A percentile compares a stretch with the other conserved stretches of the same genome.
These are phyloP conservation scores for Anastatus disparis DNA, from an alignment of 1,140 invertebrate genomes.

Conservation along the genomic window DNA sequence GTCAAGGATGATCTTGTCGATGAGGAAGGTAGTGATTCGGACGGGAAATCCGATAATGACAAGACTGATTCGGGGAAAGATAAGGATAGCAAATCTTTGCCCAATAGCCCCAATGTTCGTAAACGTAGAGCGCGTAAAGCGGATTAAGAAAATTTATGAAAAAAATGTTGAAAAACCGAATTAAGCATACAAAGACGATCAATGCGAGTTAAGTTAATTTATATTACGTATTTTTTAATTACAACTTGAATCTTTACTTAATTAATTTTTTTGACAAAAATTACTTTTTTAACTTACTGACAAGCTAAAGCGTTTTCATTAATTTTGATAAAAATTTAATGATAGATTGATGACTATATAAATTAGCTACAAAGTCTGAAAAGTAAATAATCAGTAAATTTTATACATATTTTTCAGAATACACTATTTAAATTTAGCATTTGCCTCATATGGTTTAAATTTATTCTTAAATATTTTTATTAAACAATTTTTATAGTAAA, in stretches of 20 bases:
- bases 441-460: no score
- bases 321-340: background rate
- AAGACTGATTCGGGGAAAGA: no score
- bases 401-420: background rate
- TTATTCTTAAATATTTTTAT: no score
- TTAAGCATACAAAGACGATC: background rate
- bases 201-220: background rate
- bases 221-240: background rate
- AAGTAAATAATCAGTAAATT: background rate
- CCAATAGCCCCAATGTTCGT: conserved; percentile 68
- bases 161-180: background rate
- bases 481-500: no score
- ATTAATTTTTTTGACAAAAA: background rate
- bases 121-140: conserved; percentile 74
- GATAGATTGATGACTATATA: background rate
- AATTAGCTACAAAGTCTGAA: background rate
- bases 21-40: conserved; percentile 64
- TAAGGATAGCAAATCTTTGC: conserved; percentile 55
- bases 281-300: background rate
- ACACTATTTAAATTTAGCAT: no score
- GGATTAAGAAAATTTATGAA: conserved; percentile 62
- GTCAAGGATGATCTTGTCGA: conserved; percentile 71
- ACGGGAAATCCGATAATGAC: conserved; percentile 57
- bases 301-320: background rate
- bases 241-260: conserved; percentile 1